Evolutionary conservation across 2,113 vertebrate species (phyloP).

Genomic region (Syngnathoides biaculeatus): DNA sequence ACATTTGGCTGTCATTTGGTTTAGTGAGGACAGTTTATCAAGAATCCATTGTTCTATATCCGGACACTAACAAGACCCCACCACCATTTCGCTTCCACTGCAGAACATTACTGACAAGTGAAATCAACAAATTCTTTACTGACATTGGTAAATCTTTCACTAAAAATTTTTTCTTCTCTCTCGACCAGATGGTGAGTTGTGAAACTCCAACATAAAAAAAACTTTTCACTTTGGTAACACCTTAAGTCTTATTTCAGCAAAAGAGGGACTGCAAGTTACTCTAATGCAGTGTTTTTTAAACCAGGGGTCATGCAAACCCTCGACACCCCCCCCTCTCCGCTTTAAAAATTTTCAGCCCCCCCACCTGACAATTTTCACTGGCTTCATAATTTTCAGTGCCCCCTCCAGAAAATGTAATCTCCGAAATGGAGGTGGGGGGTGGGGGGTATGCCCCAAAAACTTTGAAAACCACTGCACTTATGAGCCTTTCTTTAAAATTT

Average conservation of each 20-base stretch:
- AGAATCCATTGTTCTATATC: conserved; percentile 44
- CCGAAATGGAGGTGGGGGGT: too few relatives aligned
- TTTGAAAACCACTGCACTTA: too few relatives aligned
- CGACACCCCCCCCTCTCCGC: too few relatives aligned
- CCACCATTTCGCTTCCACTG: conserved; percentile 43
- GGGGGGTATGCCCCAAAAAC: too few relatives aligned
- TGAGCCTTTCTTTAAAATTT: not conserved
- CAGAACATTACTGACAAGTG: conserved; percentile 13
- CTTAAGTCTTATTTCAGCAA: not conserved
- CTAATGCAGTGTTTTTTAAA: too few relatives aligned
- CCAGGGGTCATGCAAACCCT: too few relatives aligned
- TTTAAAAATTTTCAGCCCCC: too few relatives aligned
- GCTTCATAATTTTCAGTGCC: too few relatives aligned
- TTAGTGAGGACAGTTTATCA: conserved; percentile 13
- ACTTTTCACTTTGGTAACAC: not conserved
- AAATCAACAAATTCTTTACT: conserved; percentile 33
- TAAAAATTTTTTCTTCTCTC: not conserved
- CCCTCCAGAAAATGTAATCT: too few relatives aligned
- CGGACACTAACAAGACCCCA: conserved; percentile 4
- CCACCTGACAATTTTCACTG: too few relatives aligned
- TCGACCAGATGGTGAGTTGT: conserved; percentile 8
- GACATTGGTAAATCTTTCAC: not conserved
- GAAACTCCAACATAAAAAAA: not conserved
- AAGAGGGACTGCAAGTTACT: not conserved
- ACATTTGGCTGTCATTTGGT: conserved; percentile 7